phyloP scores from a whole-genome alignment of 2,797 vertebrate species.

The Sebastes steindachneri region DNA sequence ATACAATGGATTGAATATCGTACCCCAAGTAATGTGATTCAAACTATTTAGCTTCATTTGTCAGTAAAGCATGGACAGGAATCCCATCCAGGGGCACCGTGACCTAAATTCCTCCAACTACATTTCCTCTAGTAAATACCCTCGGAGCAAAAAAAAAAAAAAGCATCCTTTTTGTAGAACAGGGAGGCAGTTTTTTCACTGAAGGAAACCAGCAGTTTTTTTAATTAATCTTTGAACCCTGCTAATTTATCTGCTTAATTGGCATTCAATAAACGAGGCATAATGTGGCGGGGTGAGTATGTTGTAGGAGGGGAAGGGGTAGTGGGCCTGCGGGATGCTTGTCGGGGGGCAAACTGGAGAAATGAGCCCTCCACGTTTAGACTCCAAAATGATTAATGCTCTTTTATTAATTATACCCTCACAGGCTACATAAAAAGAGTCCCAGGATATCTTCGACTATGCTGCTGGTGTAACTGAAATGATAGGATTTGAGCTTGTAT shows the following conservation, averaged over 20 bases:
- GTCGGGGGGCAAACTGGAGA: conserved; percentile 67
- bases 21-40: conserved; percentile 45
- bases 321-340: conserved; percentile 64
- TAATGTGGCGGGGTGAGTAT: conserved; percentile 53
- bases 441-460: conserved; percentile 58
- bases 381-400: conserved; percentile 80
- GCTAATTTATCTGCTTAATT: conserved; percentile 82
- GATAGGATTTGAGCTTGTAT: conserved; percentile 34
- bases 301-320: conserved; percentile 38
- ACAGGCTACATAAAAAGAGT: conserved; percentile 64
- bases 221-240: conserved; percentile 82
- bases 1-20: conserved; percentile 29
- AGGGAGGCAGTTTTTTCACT: conserved; percentile 39
- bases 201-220: conserved; percentile 69
- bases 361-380: conserved; percentile 69
- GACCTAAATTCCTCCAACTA: conserved; percentile 73
- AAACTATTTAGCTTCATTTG: conserved; percentile 52
- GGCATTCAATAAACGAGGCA: conserved; percentile 76
- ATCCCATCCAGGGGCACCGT: conserved; percentile 57
- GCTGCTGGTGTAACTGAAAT: conserved; percentile 57
- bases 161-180: conserved; percentile 56
- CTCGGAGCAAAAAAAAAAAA: conserved; percentile 44
- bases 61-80: conserved; percentile 44
- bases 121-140: conserved; percentile 69
- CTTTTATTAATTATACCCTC: conserved; percentile 82